Conservation (phyloP, 1,140 invertebrate species). For the Phymastichus coffea region DNA sequence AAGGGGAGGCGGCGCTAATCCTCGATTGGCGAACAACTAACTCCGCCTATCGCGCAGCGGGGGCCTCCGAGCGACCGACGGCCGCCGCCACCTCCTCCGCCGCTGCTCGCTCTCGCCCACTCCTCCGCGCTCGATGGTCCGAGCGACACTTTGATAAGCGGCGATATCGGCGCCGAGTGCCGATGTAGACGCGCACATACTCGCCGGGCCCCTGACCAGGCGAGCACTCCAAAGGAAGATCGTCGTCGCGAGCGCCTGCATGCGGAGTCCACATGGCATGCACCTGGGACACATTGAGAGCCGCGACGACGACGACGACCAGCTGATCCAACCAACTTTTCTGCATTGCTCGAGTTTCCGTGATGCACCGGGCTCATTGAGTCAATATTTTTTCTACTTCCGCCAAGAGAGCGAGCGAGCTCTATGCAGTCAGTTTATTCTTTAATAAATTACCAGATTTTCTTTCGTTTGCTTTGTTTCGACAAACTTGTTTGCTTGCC, state of each 20-base stretch:
- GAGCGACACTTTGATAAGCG: too few relatives aligned
- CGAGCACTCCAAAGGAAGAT: too few relatives aligned
- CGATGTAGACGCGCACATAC: too few relatives aligned
- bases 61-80: neutral
- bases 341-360: neutral
- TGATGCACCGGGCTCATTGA: neutral
- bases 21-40: constrained; percentile 49
- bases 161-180: too few relatives aligned
- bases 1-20: constrained; percentile 50
- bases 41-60: constrained; percentile 46
- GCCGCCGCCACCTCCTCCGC: neutral
- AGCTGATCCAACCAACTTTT: constrained; percentile 20
- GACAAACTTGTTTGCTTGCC: too few relatives aligned
- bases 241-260: neutral
- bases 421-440: too few relatives aligned
- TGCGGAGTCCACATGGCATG: neutral
- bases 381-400: too few relatives aligned
- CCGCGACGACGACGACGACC: neutral
- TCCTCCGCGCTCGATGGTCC: too few relatives aligned
- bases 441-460: too few relatives aligned
- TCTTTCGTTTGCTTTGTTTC: too few relatives aligned
- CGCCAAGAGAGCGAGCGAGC: too few relatives aligned
- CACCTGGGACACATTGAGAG: constrained; percentile 6
- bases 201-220: too few relatives aligned
- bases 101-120: neutral